Conservation (phyloP, 1,140 invertebrate genomes). For the Aphelenchoides fujianensis region DNA sequence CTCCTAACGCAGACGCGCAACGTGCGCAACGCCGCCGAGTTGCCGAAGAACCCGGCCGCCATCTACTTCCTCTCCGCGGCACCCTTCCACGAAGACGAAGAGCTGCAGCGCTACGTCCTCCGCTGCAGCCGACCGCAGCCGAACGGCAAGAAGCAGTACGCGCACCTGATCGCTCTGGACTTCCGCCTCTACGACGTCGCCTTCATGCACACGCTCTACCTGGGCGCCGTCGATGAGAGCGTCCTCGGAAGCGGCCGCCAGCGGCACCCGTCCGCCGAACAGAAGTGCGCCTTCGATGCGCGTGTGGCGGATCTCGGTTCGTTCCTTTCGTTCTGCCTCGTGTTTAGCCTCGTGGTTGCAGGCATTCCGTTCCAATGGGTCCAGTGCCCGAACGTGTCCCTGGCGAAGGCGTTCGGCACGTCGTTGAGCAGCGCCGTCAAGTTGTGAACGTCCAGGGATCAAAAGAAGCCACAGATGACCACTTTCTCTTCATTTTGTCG, state of each 20-base stretch:
- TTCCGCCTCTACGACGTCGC: slow-evolving; percentile 12
- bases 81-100: slow-evolving; percentile 3
- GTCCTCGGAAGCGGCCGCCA: neutral
- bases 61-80: neutral
- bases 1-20: neutral
- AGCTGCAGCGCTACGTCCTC: slow-evolving; percentile 7
- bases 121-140: neutral
- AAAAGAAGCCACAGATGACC: too few species aligned
- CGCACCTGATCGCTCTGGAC: slow-evolving; percentile 7
- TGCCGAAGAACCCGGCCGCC: neutral
- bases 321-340: neutral
- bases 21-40: neutral
- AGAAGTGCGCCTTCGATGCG: neutral
- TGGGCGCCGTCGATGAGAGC: slow-evolving; percentile 24
- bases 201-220: slow-evolving; percentile 22
- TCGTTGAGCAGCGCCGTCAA: neutral
- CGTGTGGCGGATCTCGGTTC: neutral
- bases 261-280: neutral
- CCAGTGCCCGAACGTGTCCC: neutral
- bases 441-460: too few species aligned
- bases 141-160: neutral
- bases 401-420: neutral
- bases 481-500: too few species aligned
- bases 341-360: neutral
- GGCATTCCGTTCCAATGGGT: slow-evolving; percentile 1